phyloP scores from a whole-genome alignment of 2,797 vertebrate genomes.

The Anas capensis region DNA sequence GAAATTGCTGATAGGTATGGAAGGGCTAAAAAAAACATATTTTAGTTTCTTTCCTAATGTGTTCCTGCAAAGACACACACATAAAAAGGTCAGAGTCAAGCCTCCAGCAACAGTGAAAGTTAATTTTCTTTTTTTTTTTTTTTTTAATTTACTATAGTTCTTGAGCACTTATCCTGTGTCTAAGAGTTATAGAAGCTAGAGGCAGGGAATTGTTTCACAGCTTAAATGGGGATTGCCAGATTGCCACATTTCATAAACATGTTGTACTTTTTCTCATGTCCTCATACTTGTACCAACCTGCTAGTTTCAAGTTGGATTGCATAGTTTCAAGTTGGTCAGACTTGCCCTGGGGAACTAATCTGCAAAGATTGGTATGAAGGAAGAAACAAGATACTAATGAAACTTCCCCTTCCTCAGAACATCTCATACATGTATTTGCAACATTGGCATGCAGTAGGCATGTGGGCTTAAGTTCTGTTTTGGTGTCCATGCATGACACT shows the following conservation, averaged over 20 bases:
- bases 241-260: neutral
- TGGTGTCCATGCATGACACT: neutral
- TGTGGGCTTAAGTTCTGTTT: neutral
- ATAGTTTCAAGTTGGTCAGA: slow-evolving; percentile 1
- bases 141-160: neutral
- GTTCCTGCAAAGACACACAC: neutral
- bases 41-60: slow-evolving; percentile 4
- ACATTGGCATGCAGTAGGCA: neutral
- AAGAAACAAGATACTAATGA: neutral
- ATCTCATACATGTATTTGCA: neutral
- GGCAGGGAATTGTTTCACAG: neutral
- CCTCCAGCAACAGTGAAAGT: neutral
- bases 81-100: neutral
- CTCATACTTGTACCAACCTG: neutral
- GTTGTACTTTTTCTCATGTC: neutral
- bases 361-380: neutral
- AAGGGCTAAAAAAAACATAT: neutral
- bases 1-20: slow-evolving; percentile 20
- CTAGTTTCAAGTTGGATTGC: neutral
- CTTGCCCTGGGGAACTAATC: neutral
- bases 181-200: neutral
- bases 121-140: neutral
- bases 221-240: neutral
- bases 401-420: neutral
- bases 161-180: neutral